Base-by-base conservation (phyloP, 2,888 invertebrate species). In the Stramonita haemastoma region DNA sequence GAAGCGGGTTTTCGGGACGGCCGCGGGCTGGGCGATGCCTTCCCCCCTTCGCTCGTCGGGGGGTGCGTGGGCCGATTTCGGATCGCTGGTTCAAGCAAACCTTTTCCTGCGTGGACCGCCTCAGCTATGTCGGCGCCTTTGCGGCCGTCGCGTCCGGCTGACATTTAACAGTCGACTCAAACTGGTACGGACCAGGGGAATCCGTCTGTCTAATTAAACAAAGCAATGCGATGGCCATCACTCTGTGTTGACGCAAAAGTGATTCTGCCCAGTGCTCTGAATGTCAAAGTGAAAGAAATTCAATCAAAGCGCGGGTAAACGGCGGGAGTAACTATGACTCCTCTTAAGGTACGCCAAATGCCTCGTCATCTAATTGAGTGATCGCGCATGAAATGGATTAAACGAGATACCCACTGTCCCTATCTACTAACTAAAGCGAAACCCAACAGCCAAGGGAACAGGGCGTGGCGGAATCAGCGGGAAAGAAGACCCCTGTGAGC, bases 381-480 rank as follows among this genome's bases (percentile, higher is more conserved):
- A 96, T 96, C 96, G 96, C 97, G 97, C 96, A 96, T 97, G 97
- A 96, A 96, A 97, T 97, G 97, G 97, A 97, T 97, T 70, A 17
- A 70, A 70, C 70, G 70, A 70, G 70, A 70, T 70, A 17, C 70
- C 77, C 77, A 77, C 77, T 77, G 77, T 77, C 29, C 77, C 77
- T 77, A 77, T 29, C 77, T 29, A 29, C n/a, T 77, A 77, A 29
- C 77, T 70, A 70, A 22, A n/a, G 32, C n/a, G 29, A 77, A n/a
- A 77, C 77, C 29, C 15, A 22, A 77, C n/a, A 77, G 77, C 29
- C 29, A 29, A 32, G 29, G 29, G 17, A 77, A 5, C 5, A 70
- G 77, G 77, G 29, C 77, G n/a, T 77, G 77, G 77, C 77, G 77
- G 77, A 32, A 77, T 32, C n/a, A 77, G 70, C 70, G 70, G 70